Percentiles rank a stretch among this genome's conserved stretches.
Evolutionary conservation across 1,140 invertebrate genomes (phyloP).

Genomic region (Camponotus floridanus): DNA sequence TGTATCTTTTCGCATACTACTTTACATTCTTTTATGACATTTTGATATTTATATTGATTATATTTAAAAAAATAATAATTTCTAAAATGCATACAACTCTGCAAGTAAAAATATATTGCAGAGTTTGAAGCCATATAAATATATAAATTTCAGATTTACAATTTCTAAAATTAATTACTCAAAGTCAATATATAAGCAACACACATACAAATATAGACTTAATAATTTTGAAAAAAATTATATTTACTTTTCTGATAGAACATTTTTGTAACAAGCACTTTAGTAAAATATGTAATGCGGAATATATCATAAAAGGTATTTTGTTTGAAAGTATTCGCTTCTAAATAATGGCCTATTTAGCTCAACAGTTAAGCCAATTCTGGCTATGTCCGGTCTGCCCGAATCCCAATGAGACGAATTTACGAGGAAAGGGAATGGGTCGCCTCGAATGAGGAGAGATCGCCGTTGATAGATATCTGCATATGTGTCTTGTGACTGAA

Average conservation of each 20-base stretch:
- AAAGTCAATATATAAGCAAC: not conserved
- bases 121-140: not conserved
- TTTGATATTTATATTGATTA: not conserved
- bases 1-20: not conserved
- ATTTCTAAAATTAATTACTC: not conserved
- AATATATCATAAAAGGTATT: constrained; percentile 5
- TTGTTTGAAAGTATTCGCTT: constrained; percentile 22
- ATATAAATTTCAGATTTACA: not conserved
- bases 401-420: constrained; percentile 56
- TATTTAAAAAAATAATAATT: not conserved
- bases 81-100: not conserved
- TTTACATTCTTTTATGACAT: constrained; percentile 3
- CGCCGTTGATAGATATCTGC: constrained; percentile 49
- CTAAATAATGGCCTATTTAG: constrained; percentile 52
- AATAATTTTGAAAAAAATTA: not conserved
- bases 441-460: constrained; percentile 49
- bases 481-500: constrained; percentile 52
- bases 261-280: not conserved
- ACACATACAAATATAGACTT: not conserved
- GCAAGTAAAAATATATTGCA: not conserved
- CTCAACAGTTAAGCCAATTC: constrained; percentile 32
- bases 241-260: not conserved
- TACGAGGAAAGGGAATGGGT: constrained; percentile 58
- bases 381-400: constrained; percentile 10
- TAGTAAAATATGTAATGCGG: constrained; percentile 9